These are phyloP conservation scores for Amiota minor DNA, from an alignment of 2,888 invertebrate species.

Conservation along the genomic window DNA sequence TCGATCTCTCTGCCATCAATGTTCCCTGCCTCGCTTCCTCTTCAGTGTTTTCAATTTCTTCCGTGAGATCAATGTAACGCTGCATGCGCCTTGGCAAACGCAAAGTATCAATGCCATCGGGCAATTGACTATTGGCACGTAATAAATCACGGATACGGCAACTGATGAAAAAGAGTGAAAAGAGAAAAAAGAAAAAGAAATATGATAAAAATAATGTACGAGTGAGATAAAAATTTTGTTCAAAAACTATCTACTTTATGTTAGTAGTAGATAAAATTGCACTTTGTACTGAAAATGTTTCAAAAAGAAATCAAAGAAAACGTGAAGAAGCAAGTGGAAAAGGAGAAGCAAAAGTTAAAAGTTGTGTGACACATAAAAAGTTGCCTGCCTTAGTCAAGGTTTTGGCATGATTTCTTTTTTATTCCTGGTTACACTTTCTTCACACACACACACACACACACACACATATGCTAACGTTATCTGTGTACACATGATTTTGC, in stretches of 20 bases:
- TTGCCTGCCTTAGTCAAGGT: background rate
- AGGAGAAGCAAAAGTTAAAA: conserved; percentile 10
- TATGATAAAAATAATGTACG: background rate
- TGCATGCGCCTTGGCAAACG: conserved; percentile 80
- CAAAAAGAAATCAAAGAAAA: conserved; percentile 1
- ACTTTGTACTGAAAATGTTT: background rate
- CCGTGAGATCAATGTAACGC: conserved; percentile 83
- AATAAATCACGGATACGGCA: conserved; percentile 80
- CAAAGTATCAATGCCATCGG: conserved; percentile 81
- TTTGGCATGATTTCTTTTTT: background rate
- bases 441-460: too few relatives aligned
- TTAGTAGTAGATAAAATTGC: conserved; percentile 10
- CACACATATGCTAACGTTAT: background rate
- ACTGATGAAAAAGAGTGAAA: conserved; percentile 63
- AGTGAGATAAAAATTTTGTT: background rate
- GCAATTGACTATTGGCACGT: conserved; percentile 82
- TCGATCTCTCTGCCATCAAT: background rate
- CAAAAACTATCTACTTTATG: background rate
- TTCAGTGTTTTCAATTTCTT: conserved; percentile 74
- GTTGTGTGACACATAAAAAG: background rate
- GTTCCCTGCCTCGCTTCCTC: background rate
- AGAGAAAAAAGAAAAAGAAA: too few relatives aligned
- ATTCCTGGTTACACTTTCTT: background rate
- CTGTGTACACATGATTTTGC: background rate
- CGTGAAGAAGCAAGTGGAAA: background rate